phyloP scores from a whole-genome alignment of 1,140 invertebrate genomes.

The Papilio polytes region DNA sequence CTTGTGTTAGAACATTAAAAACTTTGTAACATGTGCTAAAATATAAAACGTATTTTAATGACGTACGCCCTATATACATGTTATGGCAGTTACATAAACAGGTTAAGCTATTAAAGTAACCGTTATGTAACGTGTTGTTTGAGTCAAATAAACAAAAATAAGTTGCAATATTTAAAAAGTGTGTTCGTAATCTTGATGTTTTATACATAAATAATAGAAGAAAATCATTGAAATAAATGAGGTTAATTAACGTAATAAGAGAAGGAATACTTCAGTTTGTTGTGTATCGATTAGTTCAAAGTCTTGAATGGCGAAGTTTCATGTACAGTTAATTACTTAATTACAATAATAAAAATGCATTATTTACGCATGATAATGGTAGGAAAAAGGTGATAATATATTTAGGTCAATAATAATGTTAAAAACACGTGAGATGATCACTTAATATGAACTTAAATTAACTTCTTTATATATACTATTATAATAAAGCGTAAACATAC shows the following conservation, averaged over 20 bases:
- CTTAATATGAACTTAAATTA: not conserved
- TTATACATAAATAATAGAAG: too few species aligned
- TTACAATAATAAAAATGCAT: not conserved
- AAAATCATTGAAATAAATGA: not conserved
- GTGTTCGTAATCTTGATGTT: not conserved
- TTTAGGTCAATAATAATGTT: not conserved
- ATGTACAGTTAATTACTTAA: not conserved
- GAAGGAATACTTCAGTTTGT: not conserved
- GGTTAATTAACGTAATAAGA: not conserved
- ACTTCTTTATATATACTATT: too few species aligned
- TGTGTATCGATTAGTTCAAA: constrained; percentile 17
- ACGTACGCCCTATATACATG: not conserved
- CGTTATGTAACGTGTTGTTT: not conserved
- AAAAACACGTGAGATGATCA: not conserved
- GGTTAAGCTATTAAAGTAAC: not conserved
- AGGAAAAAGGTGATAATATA: not conserved
- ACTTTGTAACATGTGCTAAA: constrained; percentile 6
- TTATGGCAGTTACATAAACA: not conserved
- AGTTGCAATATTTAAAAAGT: not conserved
- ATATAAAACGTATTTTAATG: not conserved
- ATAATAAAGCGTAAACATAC: too few species aligned
- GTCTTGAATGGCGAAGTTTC: not conserved
- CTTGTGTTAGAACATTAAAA: not conserved
- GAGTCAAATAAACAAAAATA: not conserved
- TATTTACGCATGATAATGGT: not conserved